Base-by-base conservation (phyloP, 2,888 invertebrate genomes). In the Cantharis flavilabris region DNA sequence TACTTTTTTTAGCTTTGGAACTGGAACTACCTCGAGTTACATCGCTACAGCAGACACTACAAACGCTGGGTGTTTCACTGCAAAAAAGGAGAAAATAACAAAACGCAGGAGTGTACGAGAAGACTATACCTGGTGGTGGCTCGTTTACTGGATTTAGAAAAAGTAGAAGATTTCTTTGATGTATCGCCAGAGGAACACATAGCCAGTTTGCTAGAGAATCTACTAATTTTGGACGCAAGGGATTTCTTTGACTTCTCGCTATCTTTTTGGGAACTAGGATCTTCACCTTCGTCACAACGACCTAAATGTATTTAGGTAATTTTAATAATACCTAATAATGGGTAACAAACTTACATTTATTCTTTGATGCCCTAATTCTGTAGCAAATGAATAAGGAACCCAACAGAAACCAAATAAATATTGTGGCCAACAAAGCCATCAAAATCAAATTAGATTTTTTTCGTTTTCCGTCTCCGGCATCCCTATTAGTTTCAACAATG, bases 321-420 rank as follows among this genome's bases (percentile, higher is more conserved):
- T n/a, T 33, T 13, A 26, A 13, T 33, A 33, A 23, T 5, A 23
- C 23, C 0, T 23, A 23, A 5, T 23, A 23, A 5, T 5, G 3
- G 5, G 23, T 23, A 20, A 23, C 10, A 20, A 14, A 18, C 30
- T 70, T 70, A 70, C 30, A 65, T 75, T 75, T 74, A 62, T 62
- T 30, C 62, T 73, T 73, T 26, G 70, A 62, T 14, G 78, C 62
- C 13, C 20, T 64, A 23, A 76, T 76, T 9, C 83, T 76, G 71
- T 86, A 88, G 75, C 88, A 88, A 72, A 88, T 84, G 77, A 87
- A 88, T 16, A 85, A 81, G 0, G 86, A 85, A 0, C 88, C 88
- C 26, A 88, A 79, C 13, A 87, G 74, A 77, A 88, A 88, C 88
- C 88, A 88, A n/a, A 87, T 80, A 18, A 87, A 79, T 9, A 88